Evolutionary conservation across 1,140 invertebrate species (phyloP).

Genomic region (Lepidostoma basale): DNA sequence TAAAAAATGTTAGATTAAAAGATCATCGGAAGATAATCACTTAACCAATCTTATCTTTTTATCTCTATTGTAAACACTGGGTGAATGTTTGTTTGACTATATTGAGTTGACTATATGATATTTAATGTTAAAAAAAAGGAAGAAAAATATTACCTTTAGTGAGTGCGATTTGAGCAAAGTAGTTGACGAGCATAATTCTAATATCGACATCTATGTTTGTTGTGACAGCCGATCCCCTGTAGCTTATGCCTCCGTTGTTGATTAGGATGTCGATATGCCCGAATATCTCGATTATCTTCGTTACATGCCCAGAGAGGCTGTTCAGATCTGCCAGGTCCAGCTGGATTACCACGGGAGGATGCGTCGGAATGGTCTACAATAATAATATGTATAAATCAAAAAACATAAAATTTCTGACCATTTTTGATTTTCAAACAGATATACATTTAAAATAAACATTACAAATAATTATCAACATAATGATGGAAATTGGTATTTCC

Average conservation of each 20-base stretch:
- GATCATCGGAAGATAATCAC: too few species aligned
- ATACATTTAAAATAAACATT: not conserved
- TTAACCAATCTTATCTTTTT: too few species aligned
- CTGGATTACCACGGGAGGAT: slow-evolving; percentile 76
- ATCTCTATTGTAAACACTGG: too few species aligned
- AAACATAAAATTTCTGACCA: too few species aligned
- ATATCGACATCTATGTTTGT: slow-evolving; percentile 86
- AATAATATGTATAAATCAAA: slow-evolving; percentile 2
- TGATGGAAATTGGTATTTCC: too few species aligned
- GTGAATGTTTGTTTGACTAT: too few species aligned
- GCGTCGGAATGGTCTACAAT: slow-evolving; percentile 65
- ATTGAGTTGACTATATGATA: not conserved
- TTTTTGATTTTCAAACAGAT: not conserved
- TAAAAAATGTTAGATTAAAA: too few species aligned
- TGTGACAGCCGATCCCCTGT: slow-evolving; percentile 75
- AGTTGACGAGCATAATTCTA: slow-evolving; percentile 92
- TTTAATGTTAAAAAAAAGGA: not conserved
- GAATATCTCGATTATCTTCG: slow-evolving; percentile 70
- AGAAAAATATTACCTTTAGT: slow-evolving; percentile 79
- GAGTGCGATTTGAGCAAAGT: slow-evolving; percentile 89
- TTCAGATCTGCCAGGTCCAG: slow-evolving; percentile 80
- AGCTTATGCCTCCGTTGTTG: slow-evolving; percentile 91
- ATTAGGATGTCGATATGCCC: slow-evolving; percentile 87
- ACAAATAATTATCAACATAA: not conserved
- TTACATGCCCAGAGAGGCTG: slow-evolving; percentile 66